Conservation (phyloP, 2,797 vertebrate genomes). For the Spinus pinus region DNA sequence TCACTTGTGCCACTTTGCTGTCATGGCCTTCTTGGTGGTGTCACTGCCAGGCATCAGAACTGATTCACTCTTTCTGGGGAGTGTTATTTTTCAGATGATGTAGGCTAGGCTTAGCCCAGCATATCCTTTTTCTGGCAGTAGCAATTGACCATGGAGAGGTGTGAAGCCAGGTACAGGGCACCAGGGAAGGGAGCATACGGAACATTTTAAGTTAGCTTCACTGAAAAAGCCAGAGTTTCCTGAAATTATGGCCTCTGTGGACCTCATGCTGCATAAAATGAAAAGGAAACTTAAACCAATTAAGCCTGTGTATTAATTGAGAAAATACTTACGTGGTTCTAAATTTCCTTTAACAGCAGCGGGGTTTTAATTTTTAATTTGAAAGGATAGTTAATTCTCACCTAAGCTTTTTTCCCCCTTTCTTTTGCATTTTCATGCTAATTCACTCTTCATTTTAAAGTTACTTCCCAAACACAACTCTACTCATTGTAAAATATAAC, state of each 20-base stretch:
- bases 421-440: not conserved
- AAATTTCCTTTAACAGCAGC: not conserved
- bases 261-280: not conserved
- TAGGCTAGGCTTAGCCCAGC: not conserved
- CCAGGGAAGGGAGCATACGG: not conserved
- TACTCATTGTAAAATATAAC: not conserved
- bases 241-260: not conserved
- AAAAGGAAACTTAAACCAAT: slow-evolving; percentile 13
- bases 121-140: not conserved
- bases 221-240: not conserved
- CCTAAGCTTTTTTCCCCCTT: fast-evolving
- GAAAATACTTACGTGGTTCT: slow-evolving; percentile 2
- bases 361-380: slow-evolving; percentile 18
- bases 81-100: not conserved
- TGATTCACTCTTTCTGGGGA: not conserved
- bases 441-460: slow-evolving; percentile 11
- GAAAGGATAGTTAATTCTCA: slow-evolving; percentile 22
- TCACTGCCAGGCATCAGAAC: not conserved
- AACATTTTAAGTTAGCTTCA: not conserved
- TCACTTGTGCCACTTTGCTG: not conserved
- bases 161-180: not conserved
- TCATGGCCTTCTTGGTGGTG: not conserved
- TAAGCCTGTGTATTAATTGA: slow-evolving; percentile 8
- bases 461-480: not conserved
- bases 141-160: not conserved